Base-by-base conservation (phyloP, 2,888 invertebrate genomes). In the Eulithis testata region DNA sequence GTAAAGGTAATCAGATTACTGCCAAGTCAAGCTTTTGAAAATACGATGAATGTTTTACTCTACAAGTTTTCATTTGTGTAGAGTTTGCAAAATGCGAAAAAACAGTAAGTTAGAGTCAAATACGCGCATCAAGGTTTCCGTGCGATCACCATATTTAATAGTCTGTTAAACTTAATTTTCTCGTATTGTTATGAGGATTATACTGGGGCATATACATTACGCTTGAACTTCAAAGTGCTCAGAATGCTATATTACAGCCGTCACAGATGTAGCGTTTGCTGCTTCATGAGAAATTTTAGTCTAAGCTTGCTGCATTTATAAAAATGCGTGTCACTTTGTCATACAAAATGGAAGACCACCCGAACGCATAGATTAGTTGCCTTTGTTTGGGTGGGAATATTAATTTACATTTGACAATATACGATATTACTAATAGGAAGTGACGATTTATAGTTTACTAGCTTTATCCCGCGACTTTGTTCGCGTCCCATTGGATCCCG, bases 321-420 rank as follows among this genome's bases (percentile, higher is more conserved):
- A 40, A 82, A 81, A 77, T 66, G 76, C 73, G 73, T 81, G 86
- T 84, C 81, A 78, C 73, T 77, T 69, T 78, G 73, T 74, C 73
- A 74, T 76, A 77, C 74, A 73, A 72, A 81, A 83, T 77, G 76
- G 76, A 60, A 68, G 86, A 84, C 86, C 86, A 84, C 86, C 85
- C 83, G 66, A 74, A 71, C 56, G 21, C 45, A 56, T 55, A 73
- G 78, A 76, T 76, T 79, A 73, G 66, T 54, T 36, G 14, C 65
- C 77, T 76, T 81, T 83, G 79, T 84, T 80, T 81, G 67, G 60
- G 62, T 62, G 59, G 44, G 55, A 60, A 68, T 53, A 71, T 71
- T 66, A 69, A 70, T 73, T 67, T 73, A 65, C 60, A 66, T 73
- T 63, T 72, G 71, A 74, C 69, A 69, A 63, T 73, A 69, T 56